Evolutionary conservation across 2,888 invertebrate species (phyloP), one percentile per base, ranked within the genome.

Genomic region (Galeopsomyia nigrocyanea): DNA sequence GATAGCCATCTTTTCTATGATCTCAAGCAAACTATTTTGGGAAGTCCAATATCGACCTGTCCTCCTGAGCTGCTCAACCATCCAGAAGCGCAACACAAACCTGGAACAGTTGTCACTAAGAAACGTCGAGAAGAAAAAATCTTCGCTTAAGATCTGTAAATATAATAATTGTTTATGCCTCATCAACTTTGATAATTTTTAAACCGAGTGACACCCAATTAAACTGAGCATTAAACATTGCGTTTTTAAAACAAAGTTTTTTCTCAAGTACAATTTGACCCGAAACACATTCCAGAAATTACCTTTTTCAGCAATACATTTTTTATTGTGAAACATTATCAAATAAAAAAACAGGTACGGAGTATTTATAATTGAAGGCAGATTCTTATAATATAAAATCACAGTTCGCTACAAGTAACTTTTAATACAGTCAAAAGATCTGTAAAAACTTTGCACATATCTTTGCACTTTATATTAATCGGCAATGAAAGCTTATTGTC

Each of bases 21-120:
- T 88, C 89, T 99, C 78, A 99, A 99, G 86, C 97, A 97, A 88
- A 92, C 94, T 66, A 89, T 97, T 62, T 89, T 95, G 71, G 88
- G 92, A 16, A 97, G 97, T 83, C 98, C 99, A 0, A 95, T 95
- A 3, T 98, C 98, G 0, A 93, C 93, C 0, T 99, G 98, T 87
- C 98, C 98, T 3, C 96, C 97, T 0, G 99, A 99, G 84, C 88
- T 99, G 60, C 93, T 96, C 87, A 99, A 99, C 87, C 99, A 99
- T 87, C 96, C 99, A 0, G 99, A 99, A 76, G 98, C 99, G 0
- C 98, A 98, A 86, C 95, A 97, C 83, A 99, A 99, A 83, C 98
- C 99, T 0, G 98, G 98, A 47, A 94, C 95, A 0, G 96, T 97
- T 46, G 94, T 96, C 19, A 98, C 98, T 68, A 98, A 97, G 85